Conservation (phyloP, 2,888 invertebrate species). For the Cephus pulcher region DNA sequence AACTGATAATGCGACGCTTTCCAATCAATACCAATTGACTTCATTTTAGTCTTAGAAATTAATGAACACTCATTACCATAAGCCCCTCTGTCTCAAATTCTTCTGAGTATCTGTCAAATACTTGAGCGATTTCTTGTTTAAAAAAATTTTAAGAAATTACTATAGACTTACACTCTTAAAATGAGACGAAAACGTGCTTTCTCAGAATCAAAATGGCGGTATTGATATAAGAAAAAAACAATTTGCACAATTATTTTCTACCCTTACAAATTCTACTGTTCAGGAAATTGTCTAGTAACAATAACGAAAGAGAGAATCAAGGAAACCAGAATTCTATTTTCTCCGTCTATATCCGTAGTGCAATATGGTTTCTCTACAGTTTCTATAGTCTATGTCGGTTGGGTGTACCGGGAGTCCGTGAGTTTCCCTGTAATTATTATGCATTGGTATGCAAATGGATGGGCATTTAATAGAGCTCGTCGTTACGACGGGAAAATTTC, state of each 20-base stretch:
- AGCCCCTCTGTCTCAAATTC: neutral
- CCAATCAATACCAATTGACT: neutral
- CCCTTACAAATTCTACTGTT: neutral
- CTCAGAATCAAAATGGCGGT: neutral
- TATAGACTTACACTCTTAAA: neutral
- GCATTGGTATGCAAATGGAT: conserved; percentile 58
- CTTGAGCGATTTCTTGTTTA: neutral
- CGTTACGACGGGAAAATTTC: conserved; percentile 14
- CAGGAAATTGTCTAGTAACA: neutral
- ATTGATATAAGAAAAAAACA: neutral
- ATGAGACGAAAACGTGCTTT: neutral
- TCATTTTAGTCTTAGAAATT: neutral
- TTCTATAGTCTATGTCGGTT: neutral
- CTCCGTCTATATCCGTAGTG: neutral
- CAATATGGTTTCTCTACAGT: neutral
- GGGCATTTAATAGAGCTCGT: conserved; percentile 48
- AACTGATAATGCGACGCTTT: neutral
- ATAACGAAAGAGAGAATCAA: neutral
- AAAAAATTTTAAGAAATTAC: neutral
- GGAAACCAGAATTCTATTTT: neutral
- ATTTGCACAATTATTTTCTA: neutral
- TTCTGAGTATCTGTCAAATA: neutral
- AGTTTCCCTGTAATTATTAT: conserved; percentile 52
- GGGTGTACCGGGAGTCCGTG: neutral
- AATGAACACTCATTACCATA: neutral